Evolutionary conservation across 2,113 vertebrate genomes (phyloP).

Genomic region (Pteropus alecto): DNA sequence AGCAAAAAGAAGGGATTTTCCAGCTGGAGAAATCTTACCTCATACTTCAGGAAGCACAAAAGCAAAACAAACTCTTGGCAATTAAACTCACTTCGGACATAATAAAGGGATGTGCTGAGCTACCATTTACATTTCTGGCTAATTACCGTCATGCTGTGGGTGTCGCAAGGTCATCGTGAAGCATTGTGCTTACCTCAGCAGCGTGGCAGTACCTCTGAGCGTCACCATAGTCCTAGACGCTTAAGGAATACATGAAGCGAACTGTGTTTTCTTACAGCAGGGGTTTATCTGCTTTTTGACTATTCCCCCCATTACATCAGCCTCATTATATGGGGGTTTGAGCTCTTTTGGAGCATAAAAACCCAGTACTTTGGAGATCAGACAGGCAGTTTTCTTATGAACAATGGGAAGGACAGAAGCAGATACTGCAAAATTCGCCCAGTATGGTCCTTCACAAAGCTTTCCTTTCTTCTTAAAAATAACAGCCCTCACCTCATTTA

Average conservation of each 20-base stretch:
- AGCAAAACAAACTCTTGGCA: conserved; percentile 69
- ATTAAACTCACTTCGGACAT: conserved; percentile 63
- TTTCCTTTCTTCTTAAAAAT: conserved; percentile 74
- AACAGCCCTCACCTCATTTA: conserved; percentile 67
- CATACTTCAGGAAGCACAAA: conserved; percentile 72
- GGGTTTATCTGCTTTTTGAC: conserved; percentile 58
- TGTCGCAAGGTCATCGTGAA: conserved; percentile 64
- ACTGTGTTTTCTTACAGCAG: conserved; percentile 72
- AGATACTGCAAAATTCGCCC: conserved; percentile 20
- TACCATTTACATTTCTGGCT: conserved; percentile 63
- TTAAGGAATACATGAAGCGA: conserved; percentile 53
- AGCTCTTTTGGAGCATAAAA: conserved; percentile 63
- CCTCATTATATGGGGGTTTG: conserved; percentile 59
- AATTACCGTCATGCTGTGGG: conserved; percentile 67
- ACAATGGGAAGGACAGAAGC: conserved; percentile 67
- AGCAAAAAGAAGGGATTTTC: conserved; percentile 77
- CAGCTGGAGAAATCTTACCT: conserved; percentile 77
- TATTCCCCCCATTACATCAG: conserved; percentile 61
- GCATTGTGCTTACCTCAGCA: conserved; percentile 63
- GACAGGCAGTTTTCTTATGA: conserved; percentile 44
- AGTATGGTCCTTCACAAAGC: conserved; percentile 54
- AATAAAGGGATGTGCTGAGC: conserved; percentile 69
- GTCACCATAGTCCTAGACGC: not conserved
- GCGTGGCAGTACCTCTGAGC: conserved; percentile 9
- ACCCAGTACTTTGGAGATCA: conserved; percentile 56